These are phyloP conservation scores for Allygus modestus DNA, from an alignment of 2,888 invertebrate species.

Conservation along the genomic window DNA sequence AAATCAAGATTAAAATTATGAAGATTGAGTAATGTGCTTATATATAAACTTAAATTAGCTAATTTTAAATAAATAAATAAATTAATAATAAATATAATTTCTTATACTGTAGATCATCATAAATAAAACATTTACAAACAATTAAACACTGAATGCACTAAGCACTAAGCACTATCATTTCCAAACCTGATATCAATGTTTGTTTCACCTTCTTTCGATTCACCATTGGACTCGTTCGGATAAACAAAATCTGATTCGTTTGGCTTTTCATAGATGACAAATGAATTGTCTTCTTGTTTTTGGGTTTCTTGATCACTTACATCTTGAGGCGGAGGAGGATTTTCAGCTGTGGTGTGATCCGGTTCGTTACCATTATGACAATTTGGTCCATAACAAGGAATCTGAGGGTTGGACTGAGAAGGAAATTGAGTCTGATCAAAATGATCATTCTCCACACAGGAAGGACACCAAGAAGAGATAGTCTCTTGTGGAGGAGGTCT, in stretches of 20 bases:
- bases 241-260: background rate
- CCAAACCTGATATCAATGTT: constrained; percentile 52
- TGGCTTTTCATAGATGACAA: background rate
- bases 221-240: background rate
- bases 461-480: constrained; percentile 11
- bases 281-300: background rate
- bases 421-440: background rate
- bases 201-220: background rate
- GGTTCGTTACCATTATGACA: background rate
- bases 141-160: too few species aligned
- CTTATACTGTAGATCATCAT: too few species aligned
- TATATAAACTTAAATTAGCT: too few species aligned
- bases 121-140: background rate
- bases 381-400: background rate
- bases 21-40: too few species aligned
- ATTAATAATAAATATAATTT: background rate
- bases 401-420: background rate
- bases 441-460: background rate
- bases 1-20: too few species aligned
- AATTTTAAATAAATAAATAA: constrained; percentile 12
- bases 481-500: background rate
- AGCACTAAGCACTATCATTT: background rate
- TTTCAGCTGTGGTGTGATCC: background rate
- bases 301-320: background rate
- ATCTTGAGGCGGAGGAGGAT: background rate